These are phyloP conservation scores for Andrena minutula DNA, from an alignment of 2,888 invertebrate genomes.

Conservation along the genomic window DNA sequence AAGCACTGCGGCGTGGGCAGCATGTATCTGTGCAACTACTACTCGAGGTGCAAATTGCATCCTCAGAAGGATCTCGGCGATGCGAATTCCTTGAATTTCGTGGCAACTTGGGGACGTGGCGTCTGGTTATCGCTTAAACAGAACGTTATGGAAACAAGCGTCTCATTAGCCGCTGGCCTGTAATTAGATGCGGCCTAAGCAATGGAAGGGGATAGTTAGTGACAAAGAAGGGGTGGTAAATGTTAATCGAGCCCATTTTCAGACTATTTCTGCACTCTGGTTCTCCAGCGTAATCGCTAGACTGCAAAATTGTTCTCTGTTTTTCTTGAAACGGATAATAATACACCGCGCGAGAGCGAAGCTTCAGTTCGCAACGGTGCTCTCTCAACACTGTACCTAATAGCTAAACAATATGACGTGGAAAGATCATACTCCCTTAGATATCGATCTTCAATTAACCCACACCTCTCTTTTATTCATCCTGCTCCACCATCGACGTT, in stretches of 20 bases:
- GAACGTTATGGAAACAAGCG: constrained; percentile 44
- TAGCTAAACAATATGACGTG: no score
- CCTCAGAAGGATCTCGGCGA: constrained; percentile 56
- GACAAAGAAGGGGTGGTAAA: background rate
- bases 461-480: constrained; percentile 1
- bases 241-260: background rate
- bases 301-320: no score
- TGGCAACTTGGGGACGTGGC: constrained; percentile 35
- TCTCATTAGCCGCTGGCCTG: constrained; percentile 29
- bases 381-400: no score
- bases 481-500: background rate
- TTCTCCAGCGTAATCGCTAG: no score
- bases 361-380: no score
- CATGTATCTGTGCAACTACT: constrained; percentile 49
- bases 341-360: no score
- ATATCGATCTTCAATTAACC: no score
- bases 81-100: constrained; percentile 59
- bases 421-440: background rate
- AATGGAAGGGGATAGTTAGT: constrained; percentile 3
- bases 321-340: no score
- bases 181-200: constrained; percentile 6
- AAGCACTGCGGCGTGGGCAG: constrained; percentile 27
- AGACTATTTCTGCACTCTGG: background rate
- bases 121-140: constrained; percentile 50
- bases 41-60: constrained; percentile 65